A percentile compares a stretch with the other conserved stretches of the same genome.
Conservation (phyloP, 53 echinoderm and acorn worm genomes). For the Astropecten irregularis region DNA sequence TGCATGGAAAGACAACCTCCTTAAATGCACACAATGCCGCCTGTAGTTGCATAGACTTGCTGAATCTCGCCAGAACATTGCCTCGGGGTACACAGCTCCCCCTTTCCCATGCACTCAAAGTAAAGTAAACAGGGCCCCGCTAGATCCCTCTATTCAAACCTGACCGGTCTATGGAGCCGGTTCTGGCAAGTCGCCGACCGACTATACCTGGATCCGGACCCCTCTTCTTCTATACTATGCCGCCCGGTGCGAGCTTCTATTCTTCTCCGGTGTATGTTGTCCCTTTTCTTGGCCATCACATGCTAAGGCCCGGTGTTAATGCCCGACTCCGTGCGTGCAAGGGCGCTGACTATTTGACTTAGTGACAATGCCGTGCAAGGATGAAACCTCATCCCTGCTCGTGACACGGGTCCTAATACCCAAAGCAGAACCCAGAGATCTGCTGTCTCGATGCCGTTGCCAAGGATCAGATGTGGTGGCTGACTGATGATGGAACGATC, state of each 20-base stretch:
- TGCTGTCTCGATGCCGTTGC: not conserved
- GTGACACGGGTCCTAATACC: conserved; percentile 5
- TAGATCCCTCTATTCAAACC: not conserved
- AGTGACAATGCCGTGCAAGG: not conserved
- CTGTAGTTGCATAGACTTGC: too few species aligned
- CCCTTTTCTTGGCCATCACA: not conserved
- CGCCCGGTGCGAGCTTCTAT: too few species aligned
- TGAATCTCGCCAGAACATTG: too few species aligned
- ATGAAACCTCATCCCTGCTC: conserved; percentile 24
- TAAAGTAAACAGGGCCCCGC: conserved; percentile 16
- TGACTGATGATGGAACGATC: too few species aligned
- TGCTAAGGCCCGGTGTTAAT: not conserved
- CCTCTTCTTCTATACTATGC: too few species aligned
- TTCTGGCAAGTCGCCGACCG: too few species aligned
- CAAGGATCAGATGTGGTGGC: not conserved
- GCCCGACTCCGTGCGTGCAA: not conserved
- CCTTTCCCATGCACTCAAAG: not conserved
- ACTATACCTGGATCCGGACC: too few species aligned
- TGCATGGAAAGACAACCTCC: too few species aligned
- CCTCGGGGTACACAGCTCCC: not conserved
- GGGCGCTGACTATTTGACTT: conserved; percentile 34
- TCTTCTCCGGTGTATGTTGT: not conserved
- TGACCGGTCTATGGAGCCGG: not conserved
- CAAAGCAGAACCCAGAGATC: conserved; percentile 29
- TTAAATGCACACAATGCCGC: too few species aligned